Evolutionary conservation across 2,113 vertebrate genomes (phyloP).

Genomic region (Aix galericulata): DNA sequence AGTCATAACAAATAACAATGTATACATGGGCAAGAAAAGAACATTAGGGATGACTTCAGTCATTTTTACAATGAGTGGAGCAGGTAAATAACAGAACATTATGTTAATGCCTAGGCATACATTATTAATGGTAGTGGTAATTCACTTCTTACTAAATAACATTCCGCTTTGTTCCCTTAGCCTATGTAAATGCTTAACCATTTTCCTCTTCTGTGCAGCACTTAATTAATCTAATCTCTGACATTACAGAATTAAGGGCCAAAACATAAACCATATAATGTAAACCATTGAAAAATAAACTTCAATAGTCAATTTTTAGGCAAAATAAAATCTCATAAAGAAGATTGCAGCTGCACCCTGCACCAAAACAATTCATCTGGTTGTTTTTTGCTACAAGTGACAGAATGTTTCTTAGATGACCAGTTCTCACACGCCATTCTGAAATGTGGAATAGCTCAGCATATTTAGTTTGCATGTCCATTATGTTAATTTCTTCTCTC

Average conservation of each 20-base stretch:
- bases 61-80: conserved; percentile 25
- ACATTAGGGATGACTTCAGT: conserved; percentile 21
- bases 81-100: conserved; percentile 56
- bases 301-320: background rate
- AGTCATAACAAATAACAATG: background rate
- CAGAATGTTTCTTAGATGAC: conserved; percentile 20
- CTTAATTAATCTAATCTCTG: conserved; percentile 33
- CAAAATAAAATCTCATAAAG: conserved; percentile 12
- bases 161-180: background rate
- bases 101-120: conserved; percentile 38
- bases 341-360: background rate
- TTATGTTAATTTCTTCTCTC: conserved; percentile 51
- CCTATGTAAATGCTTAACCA: conserved; percentile 7
- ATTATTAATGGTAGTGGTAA: conserved; percentile 47
- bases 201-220: background rate
- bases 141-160: conserved; percentile 35
- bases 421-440: background rate
- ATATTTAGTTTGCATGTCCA: conserved; percentile 31
- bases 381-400: background rate
- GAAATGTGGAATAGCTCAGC: background rate
- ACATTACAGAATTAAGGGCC: background rate
- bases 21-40: background rate
- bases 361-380: background rate
- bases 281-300: conserved; percentile 9
- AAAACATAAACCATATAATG: background rate